Evolutionary conservation across 2,888 invertebrate genomes (phyloP), one percentile per base, ranked within the genome.

Genomic region (Eudemis profundana): DNA sequence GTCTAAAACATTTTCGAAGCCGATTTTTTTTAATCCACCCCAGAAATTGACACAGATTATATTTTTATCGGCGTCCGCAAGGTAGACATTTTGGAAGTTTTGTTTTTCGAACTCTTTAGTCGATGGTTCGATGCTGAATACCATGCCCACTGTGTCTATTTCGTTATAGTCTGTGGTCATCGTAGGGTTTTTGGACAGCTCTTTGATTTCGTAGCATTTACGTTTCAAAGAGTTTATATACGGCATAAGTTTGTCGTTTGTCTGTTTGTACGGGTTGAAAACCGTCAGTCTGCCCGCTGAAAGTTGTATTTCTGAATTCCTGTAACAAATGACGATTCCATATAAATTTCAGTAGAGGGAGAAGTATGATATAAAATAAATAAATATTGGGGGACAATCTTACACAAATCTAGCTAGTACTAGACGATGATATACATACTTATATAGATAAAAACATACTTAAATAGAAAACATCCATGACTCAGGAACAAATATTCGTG

Each of bases 121-220:
- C 23, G 89, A 79, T 21, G 93, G 90, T 68, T 93, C 93, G 38
- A 95, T 87, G 63, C 89, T 83, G 21, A 95, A 90, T 40, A 96
- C 92, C 2, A 96, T 74, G 1, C 96, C 97, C 3, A 95, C 93
- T 8, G 95, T 94, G 84, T 97, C 97, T 69, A 96, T 92, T 90
- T 97, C 97, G 68, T 94, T 93, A 76, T 94, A 95, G 50, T 87
- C 82, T 17, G 84, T 85, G 3, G 67, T 62, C 60, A 78, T 73
- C 0, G 70, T 66, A 0, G 85, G 79, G 17, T 84, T 85, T 67
- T 78, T 70, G 0, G 77, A 67, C 19, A 94, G 74, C 65, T 93
- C 90, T 70, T 83, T 82, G 61, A 95, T 91, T n/a, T 82, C 74
- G 29, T 84, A 90, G 64, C 89, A 93, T 19, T 70, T 85, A 69